Evolutionary conservation across 2,797 vertebrate genomes (phyloP).

Genomic region (Esox lucius): DNA sequence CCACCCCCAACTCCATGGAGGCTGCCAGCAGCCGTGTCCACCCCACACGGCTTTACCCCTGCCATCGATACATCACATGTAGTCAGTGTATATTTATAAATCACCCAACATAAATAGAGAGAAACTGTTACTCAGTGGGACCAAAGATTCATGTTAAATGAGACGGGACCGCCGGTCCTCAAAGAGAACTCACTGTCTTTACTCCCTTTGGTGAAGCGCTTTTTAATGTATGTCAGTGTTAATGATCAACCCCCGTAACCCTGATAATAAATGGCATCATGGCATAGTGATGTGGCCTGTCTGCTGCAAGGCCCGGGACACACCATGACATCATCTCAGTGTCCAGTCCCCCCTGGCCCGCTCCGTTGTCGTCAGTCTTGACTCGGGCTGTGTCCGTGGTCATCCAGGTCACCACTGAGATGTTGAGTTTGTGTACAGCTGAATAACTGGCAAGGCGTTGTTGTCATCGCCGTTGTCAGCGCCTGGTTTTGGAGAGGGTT

Average conservation of each 20-base stretch:
- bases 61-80: conserved; percentile 16
- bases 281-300: conserved; percentile 19
- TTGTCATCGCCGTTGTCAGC: conserved; percentile 4
- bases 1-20: conserved; percentile 24
- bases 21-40: conserved; percentile 38
- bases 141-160: background rate
- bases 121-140: conserved; percentile 15
- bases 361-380: conserved; percentile 59
- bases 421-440: conserved; percentile 35
- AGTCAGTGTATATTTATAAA: conserved; percentile 49
- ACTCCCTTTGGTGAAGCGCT: conserved; percentile 15
- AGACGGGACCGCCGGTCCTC: conserved; percentile 28
- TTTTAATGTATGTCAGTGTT: conserved; percentile 44
- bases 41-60: conserved; percentile 28
- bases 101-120: conserved; percentile 25
- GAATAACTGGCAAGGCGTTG: conserved; percentile 23
- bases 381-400: conserved; percentile 27
- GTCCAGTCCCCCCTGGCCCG: conserved; percentile 28
- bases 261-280: conserved; percentile 59
- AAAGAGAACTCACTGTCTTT: conserved; percentile 26
- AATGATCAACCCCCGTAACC: conserved; percentile 62
- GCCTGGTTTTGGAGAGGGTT: conserved; percentile 6
- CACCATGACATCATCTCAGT: conserved; percentile 54
- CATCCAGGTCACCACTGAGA: conserved; percentile 24
- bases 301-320: background rate